Conservation (phyloP, 2,888 invertebrate genomes). For the Brachyopa scutellaris region DNA sequence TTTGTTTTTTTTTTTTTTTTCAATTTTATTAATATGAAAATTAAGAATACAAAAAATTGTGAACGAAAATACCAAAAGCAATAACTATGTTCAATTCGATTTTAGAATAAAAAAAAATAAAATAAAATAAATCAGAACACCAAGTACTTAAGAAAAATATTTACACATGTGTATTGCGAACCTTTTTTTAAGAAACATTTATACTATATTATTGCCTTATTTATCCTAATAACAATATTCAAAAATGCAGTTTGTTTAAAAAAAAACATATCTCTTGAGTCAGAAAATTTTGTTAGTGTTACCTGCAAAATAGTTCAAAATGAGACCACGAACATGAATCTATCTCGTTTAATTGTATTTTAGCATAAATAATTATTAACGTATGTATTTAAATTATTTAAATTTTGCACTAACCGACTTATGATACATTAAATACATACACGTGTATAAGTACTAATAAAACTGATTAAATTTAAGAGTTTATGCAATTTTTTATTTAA, state of each 20-base stretch:
- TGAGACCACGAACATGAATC: no score
- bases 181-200: slow-evolving; percentile 9
- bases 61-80: slow-evolving; percentile 46
- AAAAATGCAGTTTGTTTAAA: slow-evolving; percentile 10
- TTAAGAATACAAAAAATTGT: slow-evolving; percentile 6
- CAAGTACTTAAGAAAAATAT: slow-evolving; percentile 58
- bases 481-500: slow-evolving; percentile 28
- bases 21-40: background rate
- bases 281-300: no score
- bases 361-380: background rate
- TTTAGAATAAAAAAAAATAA: slow-evolving; percentile 28
- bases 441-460: slow-evolving; percentile 53
- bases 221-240: slow-evolving; percentile 46
- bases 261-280: slow-evolving; percentile 16
- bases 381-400: slow-evolving; percentile 36
- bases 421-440: slow-evolving; percentile 39
- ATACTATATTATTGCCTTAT: slow-evolving; percentile 62
- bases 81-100: slow-evolving; percentile 64
- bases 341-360: no score
- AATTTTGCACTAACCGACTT: slow-evolving; percentile 46
- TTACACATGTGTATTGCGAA: no score
- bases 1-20: slow-evolving; percentile 42
- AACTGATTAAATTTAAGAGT: slow-evolving; percentile 58
- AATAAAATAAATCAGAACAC: slow-evolving; percentile 30
- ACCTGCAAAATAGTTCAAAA: no score